Percentiles rank a stretch among this genome's conserved stretches.
phyloP scores from a whole-genome alignment of 2,113 vertebrate genomes.

The Gobius niger region DNA sequence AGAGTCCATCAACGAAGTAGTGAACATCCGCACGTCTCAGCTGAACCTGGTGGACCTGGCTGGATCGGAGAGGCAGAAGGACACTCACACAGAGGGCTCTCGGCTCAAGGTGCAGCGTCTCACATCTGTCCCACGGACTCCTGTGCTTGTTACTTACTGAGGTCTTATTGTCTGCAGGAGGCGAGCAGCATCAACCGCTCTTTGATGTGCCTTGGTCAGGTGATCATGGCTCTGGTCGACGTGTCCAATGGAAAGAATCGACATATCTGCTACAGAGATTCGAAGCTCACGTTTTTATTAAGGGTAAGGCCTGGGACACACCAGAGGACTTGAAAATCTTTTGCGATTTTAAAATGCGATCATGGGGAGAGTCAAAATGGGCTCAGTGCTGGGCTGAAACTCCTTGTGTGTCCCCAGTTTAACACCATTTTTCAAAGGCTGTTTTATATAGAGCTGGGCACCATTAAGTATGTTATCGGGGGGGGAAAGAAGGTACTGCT shows the following conservation, averaged over 20 bases:
- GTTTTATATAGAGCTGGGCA: too few relatives aligned
- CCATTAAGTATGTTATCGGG: too few relatives aligned
- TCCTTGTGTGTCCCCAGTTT: too few relatives aligned
- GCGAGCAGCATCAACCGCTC: conserved; percentile 96
- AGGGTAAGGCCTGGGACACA: conserved; percentile 71
- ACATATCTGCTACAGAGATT: conserved; percentile 93
- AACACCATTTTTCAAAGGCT: too few relatives aligned
- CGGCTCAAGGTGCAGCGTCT: conserved; percentile 83
- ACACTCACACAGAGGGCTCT: conserved; percentile 89
- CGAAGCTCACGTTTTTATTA: conserved; percentile 93
- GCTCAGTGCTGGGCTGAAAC: too few relatives aligned
- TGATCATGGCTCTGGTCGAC: conserved; percentile 93
- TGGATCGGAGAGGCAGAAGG: conserved; percentile 93
- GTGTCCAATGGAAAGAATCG: conserved; percentile 91
- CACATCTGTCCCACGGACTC: background rate
- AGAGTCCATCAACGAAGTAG: conserved; percentile 83
- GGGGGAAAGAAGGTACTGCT: too few relatives aligned
- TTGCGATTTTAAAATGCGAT: too few relatives aligned
- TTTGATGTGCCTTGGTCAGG: conserved; percentile 91
- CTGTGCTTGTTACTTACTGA: background rate
- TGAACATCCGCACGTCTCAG: conserved; percentile 91
- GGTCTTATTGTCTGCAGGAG: conserved; percentile 76
- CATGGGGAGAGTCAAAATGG: too few relatives aligned
- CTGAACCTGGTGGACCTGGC: conserved; percentile 95
- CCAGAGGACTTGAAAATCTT: too few relatives aligned